These are phyloP conservation scores for Selenia dentaria DNA, from an alignment of 2,888 invertebrate species.

Conservation along the genomic window DNA sequence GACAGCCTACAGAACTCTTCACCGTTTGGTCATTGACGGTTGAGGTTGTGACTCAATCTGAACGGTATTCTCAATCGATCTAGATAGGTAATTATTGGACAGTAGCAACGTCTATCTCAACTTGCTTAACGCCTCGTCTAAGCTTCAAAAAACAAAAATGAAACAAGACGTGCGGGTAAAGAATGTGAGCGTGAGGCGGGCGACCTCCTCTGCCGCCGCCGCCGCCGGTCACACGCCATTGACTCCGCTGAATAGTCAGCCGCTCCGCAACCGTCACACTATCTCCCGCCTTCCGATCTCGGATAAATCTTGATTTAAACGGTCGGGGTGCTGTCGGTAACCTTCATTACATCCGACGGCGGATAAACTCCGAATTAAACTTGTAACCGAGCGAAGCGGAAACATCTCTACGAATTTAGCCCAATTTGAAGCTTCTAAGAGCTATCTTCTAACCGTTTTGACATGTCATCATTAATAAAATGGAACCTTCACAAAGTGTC, in stretches of 20 bases:
- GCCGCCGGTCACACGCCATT: conserved; percentile 78
- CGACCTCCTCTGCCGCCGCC: conserved; percentile 62
- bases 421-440: conserved; percentile 22
- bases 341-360: conserved; percentile 47
- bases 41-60: conserved; percentile 26
- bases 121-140: conserved; percentile 51
- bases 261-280: conserved; percentile 62
- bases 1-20: conserved; percentile 3
- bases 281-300: conserved; percentile 59
- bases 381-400: conserved; percentile 30
- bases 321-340: conserved; percentile 50
- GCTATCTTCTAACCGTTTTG: conserved; percentile 35
- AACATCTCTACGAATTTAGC: conserved; percentile 27
- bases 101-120: conserved; percentile 31
- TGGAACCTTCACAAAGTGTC: conserved; percentile 50
- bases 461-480: conserved; percentile 46
- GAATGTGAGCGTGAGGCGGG: conserved; percentile 72
- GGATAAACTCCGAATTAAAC: conserved; percentile 26
- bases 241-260: conserved; percentile 74
- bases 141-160: conserved; percentile 52
- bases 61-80: conserved; percentile 12
- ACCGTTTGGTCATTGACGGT: conserved; percentile 4
- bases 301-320: conserved; percentile 62
- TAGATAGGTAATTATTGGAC: conserved; percentile 11
- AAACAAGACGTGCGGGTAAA: conserved; percentile 66